Percentiles rank a stretch among this genome's conserved stretches.
Conservation (phyloP, 2,797 vertebrate species). For the Chrysolophus pictus region DNA sequence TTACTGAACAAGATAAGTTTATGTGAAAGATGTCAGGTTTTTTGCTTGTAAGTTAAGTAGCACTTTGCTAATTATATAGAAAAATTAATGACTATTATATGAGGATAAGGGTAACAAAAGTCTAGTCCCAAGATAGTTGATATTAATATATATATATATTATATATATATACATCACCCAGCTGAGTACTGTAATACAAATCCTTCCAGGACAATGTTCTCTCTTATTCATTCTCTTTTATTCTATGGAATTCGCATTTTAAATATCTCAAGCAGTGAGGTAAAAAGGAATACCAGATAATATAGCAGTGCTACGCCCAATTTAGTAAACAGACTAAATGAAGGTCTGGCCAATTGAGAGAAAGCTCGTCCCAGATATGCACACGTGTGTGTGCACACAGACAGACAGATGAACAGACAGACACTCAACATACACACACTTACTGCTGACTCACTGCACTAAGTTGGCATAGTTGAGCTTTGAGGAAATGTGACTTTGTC, state of each 20-base stretch:
- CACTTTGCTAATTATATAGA: not conserved
- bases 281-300: not conserved
- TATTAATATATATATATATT: not conserved
- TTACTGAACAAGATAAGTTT: not conserved
- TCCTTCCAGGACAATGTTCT: not conserved
- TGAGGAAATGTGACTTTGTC: not conserved
- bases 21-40: not conserved
- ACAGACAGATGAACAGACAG: too few species aligned
- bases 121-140: not conserved
- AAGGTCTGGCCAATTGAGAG: not conserved
- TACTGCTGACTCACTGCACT: not conserved
- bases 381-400: not conserved
- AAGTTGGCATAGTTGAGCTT: not conserved
- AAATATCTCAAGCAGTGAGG: not conserved
- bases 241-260: not conserved
- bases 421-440: not conserved
- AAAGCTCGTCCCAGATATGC: not conserved
- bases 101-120: not conserved
- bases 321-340: not conserved
- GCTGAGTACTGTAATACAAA: not conserved
- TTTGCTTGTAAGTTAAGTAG: not conserved
- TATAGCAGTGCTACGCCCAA: not conserved
- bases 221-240: not conserved
- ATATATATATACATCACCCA: not conserved
- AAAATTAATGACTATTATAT: not conserved